Percentiles rank a stretch among this genome's conserved stretches.
Conservation (phyloP, 2,888 invertebrate species). For the Sceliomorpha sp. region DNA sequence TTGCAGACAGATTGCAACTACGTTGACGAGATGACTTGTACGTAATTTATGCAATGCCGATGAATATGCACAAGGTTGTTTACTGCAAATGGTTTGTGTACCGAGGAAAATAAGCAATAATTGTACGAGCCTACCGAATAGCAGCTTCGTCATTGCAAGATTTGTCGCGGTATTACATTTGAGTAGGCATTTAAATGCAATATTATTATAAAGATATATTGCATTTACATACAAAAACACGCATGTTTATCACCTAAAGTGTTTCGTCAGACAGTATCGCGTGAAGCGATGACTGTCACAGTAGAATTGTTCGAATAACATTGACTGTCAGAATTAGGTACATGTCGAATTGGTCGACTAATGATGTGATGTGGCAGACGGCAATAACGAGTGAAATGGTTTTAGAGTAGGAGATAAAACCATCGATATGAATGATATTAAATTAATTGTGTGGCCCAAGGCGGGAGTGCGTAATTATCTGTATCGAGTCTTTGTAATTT, state of each 20-base stretch:
- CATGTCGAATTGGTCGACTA: slow-evolving; percentile 27
- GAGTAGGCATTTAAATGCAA: too few species aligned
- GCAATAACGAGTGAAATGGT: slow-evolving; percentile 41
- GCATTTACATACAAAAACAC: too few species aligned
- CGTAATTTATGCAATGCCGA: slow-evolving; percentile 32
- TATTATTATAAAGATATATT: neutral
- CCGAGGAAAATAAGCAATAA: slow-evolving; percentile 35
- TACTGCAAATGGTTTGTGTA: slow-evolving; percentile 29
- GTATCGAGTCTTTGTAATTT: slow-evolving; percentile 45
- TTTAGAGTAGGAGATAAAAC: slow-evolving; percentile 43
- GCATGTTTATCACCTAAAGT: too few species aligned
- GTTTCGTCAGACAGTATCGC: too few species aligned
- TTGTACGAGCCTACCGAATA: slow-evolving; percentile 11
- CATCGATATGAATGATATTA: slow-evolving; percentile 52
- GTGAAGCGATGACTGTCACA: slow-evolving; percentile 6
- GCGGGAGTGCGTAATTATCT: slow-evolving; percentile 47
- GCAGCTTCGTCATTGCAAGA: slow-evolving; percentile 4
- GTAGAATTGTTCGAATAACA: slow-evolving; percentile 31
- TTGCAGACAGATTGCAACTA: slow-evolving; percentile 18
- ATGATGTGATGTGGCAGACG: slow-evolving; percentile 42
- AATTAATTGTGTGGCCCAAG: slow-evolving; percentile 53
- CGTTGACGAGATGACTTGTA: slow-evolving; percentile 21
- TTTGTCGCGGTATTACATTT: neutral
- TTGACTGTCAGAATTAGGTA: slow-evolving; percentile 39
- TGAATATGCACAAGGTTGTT: slow-evolving; percentile 32